phyloP scores from a whole-genome alignment of 2,113 vertebrate species.

The Lampris incognitus region DNA sequence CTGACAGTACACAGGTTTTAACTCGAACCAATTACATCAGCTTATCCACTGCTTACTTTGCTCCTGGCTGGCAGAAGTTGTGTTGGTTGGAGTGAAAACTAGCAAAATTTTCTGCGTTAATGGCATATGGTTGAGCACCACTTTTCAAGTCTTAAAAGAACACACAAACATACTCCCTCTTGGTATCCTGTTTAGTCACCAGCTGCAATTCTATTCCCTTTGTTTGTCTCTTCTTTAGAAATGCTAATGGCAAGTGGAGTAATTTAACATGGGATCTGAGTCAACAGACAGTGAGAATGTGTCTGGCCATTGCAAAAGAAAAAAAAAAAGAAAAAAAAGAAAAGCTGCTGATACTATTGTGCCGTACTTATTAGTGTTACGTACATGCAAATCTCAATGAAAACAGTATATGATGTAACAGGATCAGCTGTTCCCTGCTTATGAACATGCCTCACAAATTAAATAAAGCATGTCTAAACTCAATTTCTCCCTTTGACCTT shows the following conservation, averaged over 20 bases:
- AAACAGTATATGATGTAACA: constrained; percentile 4
- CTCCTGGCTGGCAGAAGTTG: too few relatives aligned
- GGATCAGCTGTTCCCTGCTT: not conserved
- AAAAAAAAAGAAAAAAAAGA: not conserved
- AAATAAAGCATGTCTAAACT: not conserved
- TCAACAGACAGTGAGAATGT: not conserved
- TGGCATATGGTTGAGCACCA: too few relatives aligned
- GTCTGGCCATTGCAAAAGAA: not conserved
- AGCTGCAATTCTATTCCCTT: not conserved
- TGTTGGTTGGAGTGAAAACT: too few relatives aligned
- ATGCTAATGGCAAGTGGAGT: not conserved
- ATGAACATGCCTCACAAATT: constrained; percentile 19
- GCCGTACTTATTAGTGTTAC: not conserved
- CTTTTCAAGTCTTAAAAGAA: too few relatives aligned
- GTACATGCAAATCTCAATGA: not conserved
- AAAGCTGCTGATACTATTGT: not conserved
- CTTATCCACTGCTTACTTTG: too few relatives aligned
- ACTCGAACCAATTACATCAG: too few relatives aligned
- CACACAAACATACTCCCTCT: not conserved
- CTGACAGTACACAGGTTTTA: too few relatives aligned
- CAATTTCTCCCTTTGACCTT: constrained; percentile 1
- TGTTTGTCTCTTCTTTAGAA: not conserved
- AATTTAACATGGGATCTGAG: not conserved
- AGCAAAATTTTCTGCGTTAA: too few relatives aligned
- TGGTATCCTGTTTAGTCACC: not conserved